A percentile compares a stretch with the other conserved stretches of the same genome.
These are phyloP conservation scores for Brachionus manjavacas DNA, from an alignment of 1,140 invertebrate genomes.

Conservation along the genomic window DNA sequence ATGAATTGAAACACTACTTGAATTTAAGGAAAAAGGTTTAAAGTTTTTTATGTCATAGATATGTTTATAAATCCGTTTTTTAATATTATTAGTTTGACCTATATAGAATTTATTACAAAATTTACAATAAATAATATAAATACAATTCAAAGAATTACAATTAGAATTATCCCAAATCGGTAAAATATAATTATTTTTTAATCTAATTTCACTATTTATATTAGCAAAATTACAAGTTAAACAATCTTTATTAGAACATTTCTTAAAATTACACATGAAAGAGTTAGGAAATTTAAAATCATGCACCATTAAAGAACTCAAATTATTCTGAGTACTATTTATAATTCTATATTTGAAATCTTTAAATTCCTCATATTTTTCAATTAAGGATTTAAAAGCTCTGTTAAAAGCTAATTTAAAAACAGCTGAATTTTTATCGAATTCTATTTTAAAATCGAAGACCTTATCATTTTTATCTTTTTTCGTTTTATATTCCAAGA, in stretches of 20 bases:
- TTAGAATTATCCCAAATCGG: slow-evolving; percentile 1
- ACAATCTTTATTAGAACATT: not conserved
- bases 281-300: not conserved
- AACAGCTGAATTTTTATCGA: too few species aligned
- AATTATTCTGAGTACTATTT: not conserved
- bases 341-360: too few species aligned
- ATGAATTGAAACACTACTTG: too few species aligned
- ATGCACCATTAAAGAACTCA: not conserved
- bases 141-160: slow-evolving; percentile 5
- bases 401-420: too few species aligned
- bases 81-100: too few species aligned
- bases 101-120: not conserved
- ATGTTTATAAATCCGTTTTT: slow-evolving; percentile 1
- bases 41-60: not conserved
- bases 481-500: too few species aligned
- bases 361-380: too few species aligned
- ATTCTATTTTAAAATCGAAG: too few species aligned
- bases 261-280: not conserved
- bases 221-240: not conserved
- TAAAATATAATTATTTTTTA: not conserved
- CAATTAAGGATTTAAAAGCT: too few species aligned
- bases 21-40: too few species aligned
- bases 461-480: too few species aligned
- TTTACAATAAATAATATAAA: not conserved
- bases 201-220: not conserved